A percentile compares a stretch with the other conserved stretches of the same genome.
phyloP scores from a whole-genome alignment of 2,113 vertebrate genomes.

The Nothocercus julius region DNA sequence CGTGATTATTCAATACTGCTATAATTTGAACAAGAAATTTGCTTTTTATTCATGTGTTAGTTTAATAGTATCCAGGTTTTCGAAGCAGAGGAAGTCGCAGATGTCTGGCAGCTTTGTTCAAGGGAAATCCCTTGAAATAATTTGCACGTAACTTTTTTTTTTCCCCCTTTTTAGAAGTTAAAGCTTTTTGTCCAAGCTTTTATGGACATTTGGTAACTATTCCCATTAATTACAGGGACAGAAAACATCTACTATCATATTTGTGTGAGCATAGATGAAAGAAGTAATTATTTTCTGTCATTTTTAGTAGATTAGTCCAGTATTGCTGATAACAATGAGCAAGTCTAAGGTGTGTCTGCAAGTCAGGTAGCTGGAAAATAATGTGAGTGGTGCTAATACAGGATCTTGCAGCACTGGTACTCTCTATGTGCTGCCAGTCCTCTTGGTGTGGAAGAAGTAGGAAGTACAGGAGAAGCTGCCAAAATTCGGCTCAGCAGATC shows the following conservation, averaged over 20 bases:
- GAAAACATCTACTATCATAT: neutral
- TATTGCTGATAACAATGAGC: neutral
- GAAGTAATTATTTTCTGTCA: neutral
- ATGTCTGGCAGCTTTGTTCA: neutral
- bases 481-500: neutral
- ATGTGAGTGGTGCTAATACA: neutral
- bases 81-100: neutral
- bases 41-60: neutral
- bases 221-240: neutral
- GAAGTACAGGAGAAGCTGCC: neutral
- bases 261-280: neutral
- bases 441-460: neutral
- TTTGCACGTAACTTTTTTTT: neutral
- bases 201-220: neutral
- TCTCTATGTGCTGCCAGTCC: neutral
- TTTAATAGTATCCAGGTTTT: constrained; percentile 44
- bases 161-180: neutral
- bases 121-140: neutral
- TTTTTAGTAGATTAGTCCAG: neutral
- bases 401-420: neutral
- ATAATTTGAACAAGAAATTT: neutral
- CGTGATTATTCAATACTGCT: neutral
- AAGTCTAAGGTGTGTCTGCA: neutral
- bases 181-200: neutral
- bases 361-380: neutral